Evolutionary conservation across 2,797 vertebrate species (phyloP).

Genomic region (Anabas testudineus): DNA sequence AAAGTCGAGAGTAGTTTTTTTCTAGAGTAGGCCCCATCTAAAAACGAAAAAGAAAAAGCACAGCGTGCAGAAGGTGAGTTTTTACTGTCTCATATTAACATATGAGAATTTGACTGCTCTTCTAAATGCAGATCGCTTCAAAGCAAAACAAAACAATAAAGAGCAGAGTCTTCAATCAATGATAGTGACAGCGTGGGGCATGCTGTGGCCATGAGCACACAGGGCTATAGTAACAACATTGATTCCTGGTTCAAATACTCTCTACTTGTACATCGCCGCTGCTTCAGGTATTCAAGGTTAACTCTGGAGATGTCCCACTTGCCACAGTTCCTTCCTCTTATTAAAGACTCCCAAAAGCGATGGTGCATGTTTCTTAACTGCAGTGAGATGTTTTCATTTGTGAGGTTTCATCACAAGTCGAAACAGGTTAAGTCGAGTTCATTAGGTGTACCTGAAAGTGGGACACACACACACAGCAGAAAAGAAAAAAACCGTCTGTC

Average conservation of each 20-base stretch:
- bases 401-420: conserved; percentile 3
- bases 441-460: conserved; percentile 42
- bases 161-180: background rate
- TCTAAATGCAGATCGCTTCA: background rate
- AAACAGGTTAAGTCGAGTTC: conserved; percentile 1
- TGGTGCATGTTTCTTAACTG: background rate
- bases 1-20: conserved; percentile 43
- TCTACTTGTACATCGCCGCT: too few relatives aligned
- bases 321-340: background rate
- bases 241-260: conserved; percentile 11
- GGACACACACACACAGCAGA: conserved; percentile 31
- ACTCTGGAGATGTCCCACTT: background rate
- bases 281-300: background rate
- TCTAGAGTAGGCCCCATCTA: conserved; percentile 54
- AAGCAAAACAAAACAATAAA: conserved; percentile 1
- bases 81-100: conserved; percentile 18
- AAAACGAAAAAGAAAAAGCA: conserved; percentile 46
- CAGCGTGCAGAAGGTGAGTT: conserved; percentile 15
- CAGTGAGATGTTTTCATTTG: background rate
- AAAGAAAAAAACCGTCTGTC: conserved; percentile 38
- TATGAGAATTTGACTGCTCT: background rate
- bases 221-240: background rate
- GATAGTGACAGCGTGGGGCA: background rate
- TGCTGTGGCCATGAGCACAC: background rate
- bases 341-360: background rate